phyloP scores from a whole-genome alignment of 1,140 invertebrate species.

The Atta texana region DNA sequence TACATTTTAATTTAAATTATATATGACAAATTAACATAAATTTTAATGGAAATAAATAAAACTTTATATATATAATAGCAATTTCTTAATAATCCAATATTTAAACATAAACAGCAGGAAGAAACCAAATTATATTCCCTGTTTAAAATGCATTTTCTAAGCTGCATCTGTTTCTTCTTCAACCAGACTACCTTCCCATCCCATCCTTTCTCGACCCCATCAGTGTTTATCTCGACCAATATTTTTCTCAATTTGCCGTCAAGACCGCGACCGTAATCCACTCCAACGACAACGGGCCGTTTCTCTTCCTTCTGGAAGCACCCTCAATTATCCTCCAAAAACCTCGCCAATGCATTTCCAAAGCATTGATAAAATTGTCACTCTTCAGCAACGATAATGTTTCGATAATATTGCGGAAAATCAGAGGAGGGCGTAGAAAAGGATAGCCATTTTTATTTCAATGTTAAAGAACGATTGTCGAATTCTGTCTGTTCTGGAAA shows the following conservation, averaged over 20 bases:
- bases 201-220: background rate
- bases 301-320: slow-evolving; percentile 44
- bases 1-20: slow-evolving; percentile 1
- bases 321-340: slow-evolving; percentile 50
- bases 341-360: slow-evolving; percentile 2
- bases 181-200: background rate
- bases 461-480: background rate
- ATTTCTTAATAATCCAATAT: background rate
- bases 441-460: background rate
- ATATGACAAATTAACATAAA: background rate
- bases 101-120: slow-evolving; percentile 8
- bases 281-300: slow-evolving; percentile 40
- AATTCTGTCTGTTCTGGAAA: background rate
- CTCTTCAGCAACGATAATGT: slow-evolving; percentile 17
- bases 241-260: slow-evolving; percentile 62
- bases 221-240: slow-evolving; percentile 31
- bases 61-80: background rate
- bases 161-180: slow-evolving; percentile 18
- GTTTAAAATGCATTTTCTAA: slow-evolving; percentile 26
- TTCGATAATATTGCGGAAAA: background rate
- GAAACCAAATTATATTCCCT: background rate
- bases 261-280: slow-evolving; percentile 36
- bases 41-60: background rate
- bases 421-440: background rate
- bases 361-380: slow-evolving; percentile 53